Conservation (phyloP, 2,113 vertebrate species). For the Natator depressus region DNA sequence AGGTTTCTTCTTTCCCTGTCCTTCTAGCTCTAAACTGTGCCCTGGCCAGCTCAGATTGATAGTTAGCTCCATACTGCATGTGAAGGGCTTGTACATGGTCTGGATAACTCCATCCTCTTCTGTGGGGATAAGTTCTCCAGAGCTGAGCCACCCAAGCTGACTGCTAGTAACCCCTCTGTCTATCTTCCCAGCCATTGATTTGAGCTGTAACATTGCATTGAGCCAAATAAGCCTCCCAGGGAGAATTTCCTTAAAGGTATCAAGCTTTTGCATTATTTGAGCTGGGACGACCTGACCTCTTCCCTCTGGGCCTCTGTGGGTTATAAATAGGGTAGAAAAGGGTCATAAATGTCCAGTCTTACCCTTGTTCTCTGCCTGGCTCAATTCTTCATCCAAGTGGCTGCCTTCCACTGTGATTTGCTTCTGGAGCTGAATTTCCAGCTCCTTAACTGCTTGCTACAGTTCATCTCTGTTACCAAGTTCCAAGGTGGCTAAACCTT, state of each 20-base stretch:
- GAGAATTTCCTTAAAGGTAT: background rate
- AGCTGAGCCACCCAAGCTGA: background rate
- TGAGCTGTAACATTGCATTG: background rate
- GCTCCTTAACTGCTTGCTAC: background rate
- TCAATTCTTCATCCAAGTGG: background rate
- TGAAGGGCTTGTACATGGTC: background rate
- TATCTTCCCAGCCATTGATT: constrained; percentile 33
- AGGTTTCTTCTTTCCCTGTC: background rate
- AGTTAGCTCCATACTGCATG: background rate
- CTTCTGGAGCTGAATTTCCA: background rate
- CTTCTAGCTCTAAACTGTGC: background rate
- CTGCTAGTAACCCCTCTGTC: constrained; percentile 44
- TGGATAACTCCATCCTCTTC: background rate
- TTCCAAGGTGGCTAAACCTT: background rate
- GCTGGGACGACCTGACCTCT: background rate
- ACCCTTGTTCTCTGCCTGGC: background rate
- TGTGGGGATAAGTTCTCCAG: background rate
- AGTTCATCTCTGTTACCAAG: background rate
- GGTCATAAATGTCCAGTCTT: background rate
- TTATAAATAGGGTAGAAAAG: background rate
- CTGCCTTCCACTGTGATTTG: background rate
- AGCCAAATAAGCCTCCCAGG: background rate
- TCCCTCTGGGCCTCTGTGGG: background rate
- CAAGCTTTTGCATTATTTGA: background rate
- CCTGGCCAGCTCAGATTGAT: background rate